Conservation (phyloP, 2,797 vertebrate genomes). For the Fundulus diaphanus region DNA sequence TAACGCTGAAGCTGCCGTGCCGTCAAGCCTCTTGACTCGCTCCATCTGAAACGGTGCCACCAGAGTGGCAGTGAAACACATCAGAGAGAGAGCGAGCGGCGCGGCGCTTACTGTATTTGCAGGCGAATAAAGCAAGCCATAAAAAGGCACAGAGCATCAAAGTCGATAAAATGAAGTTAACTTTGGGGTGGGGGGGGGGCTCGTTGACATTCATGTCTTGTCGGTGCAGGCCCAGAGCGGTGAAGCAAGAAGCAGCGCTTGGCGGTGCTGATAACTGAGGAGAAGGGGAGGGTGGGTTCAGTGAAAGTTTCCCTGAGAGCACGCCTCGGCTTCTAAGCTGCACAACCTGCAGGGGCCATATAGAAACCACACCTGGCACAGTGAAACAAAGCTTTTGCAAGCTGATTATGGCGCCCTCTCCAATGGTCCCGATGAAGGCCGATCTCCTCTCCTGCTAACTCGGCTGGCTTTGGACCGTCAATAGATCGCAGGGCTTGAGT, state of each 20-base stretch:
- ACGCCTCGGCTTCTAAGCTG: slow-evolving; percentile 19
- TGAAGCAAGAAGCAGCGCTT: slow-evolving; percentile 47
- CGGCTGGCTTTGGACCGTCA: slow-evolving; percentile 51
- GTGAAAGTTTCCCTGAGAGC: slow-evolving; percentile 58
- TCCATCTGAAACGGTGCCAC: slow-evolving; percentile 48
- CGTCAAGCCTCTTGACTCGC: slow-evolving; percentile 42
- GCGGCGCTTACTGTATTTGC: slow-evolving; percentile 14
- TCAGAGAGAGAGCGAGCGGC: slow-evolving; percentile 20
- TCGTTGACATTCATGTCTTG: slow-evolving; percentile 70
- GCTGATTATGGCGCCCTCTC: slow-evolving; percentile 12
- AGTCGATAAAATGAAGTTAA: slow-evolving; percentile 44
- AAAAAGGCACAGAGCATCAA: slow-evolving; percentile 29
- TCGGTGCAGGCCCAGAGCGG: slow-evolving; percentile 62
- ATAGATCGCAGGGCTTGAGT: slow-evolving; percentile 62
- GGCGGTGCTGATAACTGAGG: slow-evolving; percentile 53
- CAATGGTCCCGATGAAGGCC: slow-evolving; percentile 21
- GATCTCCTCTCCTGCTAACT: slow-evolving; percentile 49
- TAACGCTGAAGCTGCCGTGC: slow-evolving; percentile 38
- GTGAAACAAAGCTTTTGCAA: slow-evolving; percentile 17
- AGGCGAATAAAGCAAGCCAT: slow-evolving; percentile 4
- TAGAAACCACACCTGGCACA: not conserved
- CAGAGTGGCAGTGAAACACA: slow-evolving; percentile 30
- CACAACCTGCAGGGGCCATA: slow-evolving; percentile 11
- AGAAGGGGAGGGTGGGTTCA: slow-evolving; percentile 47
- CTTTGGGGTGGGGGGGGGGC: slow-evolving; percentile 23